Evolutionary conservation across 2,888 invertebrate species (phyloP), one percentile per base, ranked within the genome.

Genomic region (Polydrusus tereticollis): DNA sequence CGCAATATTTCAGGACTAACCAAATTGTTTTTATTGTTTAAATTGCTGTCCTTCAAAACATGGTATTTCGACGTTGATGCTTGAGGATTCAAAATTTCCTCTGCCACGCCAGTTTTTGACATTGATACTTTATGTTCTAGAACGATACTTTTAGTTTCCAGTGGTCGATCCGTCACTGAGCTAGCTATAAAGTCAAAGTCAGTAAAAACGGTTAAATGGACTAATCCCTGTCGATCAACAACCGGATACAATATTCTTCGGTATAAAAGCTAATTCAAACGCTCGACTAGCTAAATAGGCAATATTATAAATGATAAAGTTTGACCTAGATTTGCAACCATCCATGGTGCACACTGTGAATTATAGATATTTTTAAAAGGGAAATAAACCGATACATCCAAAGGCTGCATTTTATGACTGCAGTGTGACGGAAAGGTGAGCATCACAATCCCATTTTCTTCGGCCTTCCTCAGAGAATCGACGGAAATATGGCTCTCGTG

Each of bases 381-480:
- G n/a, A n/a, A n/a, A n/a, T n/a, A n/a, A n/a, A n/a, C n/a, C n/a
- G n/a, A n/a, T n/a, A n/a, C n/a, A n/a, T n/a, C n/a, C n/a, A n/a
- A 7, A 5, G 29, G 29, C 7, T 29, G 29, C 29, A 5, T 29
- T 29, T 29, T 29, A 29, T 29, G 29, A 7, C 29, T 29, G 29
- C 29, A 29, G 29, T 29, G 29, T 29, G 29, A 7, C 7, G 29
- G 14, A 86, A 80, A n/a, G n/a, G n/a, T n/a, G n/a, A n/a, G n/a
- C n/a, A n/a, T n/a, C n/a, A n/a, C n/a, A n/a, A n/a, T n/a, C 14
- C 84, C 83, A 78, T 83, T 80, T 7, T 83, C 82, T 79, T 81
- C 82, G 59, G 80, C 78, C 58, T 75, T 78, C 57, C 83, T 77
- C 47, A 85, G 52, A 21, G 76, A 73, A 23, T 78, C 78, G 16